phyloP scores from a whole-genome alignment of 2,113 vertebrate species.

The Paracanthobrama guichenoti region DNA sequence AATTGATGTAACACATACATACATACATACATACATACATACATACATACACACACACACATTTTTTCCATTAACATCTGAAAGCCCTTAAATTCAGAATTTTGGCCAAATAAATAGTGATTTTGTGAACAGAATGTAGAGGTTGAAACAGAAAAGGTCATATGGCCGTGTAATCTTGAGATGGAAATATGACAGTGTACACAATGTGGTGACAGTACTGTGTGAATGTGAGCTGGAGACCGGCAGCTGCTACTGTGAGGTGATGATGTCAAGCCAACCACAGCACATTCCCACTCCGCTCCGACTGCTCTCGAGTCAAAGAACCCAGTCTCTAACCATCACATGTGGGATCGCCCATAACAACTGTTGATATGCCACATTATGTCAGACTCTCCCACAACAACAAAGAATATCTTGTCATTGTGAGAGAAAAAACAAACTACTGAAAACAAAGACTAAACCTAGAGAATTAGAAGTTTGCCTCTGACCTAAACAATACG shows the following conservation, averaged over 20 bases:
- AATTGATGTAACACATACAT: too few relatives aligned
- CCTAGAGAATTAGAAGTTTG: neutral
- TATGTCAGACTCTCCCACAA: neutral
- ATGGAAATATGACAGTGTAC: neutral
- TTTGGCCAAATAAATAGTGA: neutral
- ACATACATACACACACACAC: too few relatives aligned
- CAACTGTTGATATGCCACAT: constrained; percentile 6
- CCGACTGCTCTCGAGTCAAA: constrained; percentile 1
- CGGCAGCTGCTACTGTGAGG: constrained; percentile 33
- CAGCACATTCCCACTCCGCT: constrained; percentile 21
- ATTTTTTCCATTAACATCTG: too few relatives aligned
- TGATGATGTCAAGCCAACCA: constrained; percentile 33
- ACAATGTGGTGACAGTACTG: neutral
- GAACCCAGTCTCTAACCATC: constrained; percentile 1
- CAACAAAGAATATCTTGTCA: neutral
- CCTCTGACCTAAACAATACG: neutral
- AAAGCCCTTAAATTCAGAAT: too few relatives aligned
- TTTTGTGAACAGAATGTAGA: neutral
- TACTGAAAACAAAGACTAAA: neutral
- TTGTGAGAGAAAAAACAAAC: neutral
- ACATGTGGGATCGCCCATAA: neutral
- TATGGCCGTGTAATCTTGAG: neutral
- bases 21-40: too few relatives aligned
- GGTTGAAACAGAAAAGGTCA: neutral
- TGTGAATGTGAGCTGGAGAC: neutral